Conservation (phyloP, 2,797 vertebrate genomes). For the Poeciliopsis gracilis region DNA sequence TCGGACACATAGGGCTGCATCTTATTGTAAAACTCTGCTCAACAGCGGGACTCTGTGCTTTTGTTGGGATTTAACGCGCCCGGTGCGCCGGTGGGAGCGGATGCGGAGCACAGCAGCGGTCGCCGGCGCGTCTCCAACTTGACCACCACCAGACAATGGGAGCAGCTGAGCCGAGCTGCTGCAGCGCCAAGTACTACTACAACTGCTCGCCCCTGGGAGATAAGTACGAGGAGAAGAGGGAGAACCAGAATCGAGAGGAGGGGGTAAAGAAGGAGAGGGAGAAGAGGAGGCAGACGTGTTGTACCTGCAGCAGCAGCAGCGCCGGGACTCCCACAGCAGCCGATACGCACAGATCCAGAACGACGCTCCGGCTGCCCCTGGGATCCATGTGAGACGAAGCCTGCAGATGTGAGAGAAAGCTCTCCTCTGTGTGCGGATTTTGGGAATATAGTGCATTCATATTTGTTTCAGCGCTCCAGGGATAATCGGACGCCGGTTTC, state of each 20-base stretch:
- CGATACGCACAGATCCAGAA: conserved; percentile 69
- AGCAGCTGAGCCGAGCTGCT: conserved; percentile 85
- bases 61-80: conserved; percentile 9
- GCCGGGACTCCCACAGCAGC: conserved; percentile 58
- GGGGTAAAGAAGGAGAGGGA: conserved; percentile 42
- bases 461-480: conserved; percentile 45
- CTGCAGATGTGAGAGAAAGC: conserved; percentile 34
- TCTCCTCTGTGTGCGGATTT: conserved; percentile 48
- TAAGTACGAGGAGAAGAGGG: conserved; percentile 48
- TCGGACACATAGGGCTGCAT: conserved; percentile 30
- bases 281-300: conserved; percentile 47
- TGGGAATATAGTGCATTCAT: conserved; percentile 53
- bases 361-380: conserved; percentile 51
- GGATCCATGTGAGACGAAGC: conserved; percentile 61
- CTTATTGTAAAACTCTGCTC: conserved; percentile 21
- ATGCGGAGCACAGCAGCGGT: conserved; percentile 57
- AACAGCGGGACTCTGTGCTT: conserved; percentile 3
- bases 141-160: conserved; percentile 88
- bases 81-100: conserved; percentile 56
- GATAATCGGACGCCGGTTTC: conserved; percentile 39
- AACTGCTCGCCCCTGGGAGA: conserved; percentile 84
- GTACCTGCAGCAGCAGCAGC: conserved; percentile 59
- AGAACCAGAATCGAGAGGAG: conserved; percentile 32
- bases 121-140: conserved; percentile 74
- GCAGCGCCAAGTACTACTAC: conserved; percentile 77